phyloP scores from a whole-genome alignment of 2,888 invertebrate species.

The Harpagoxenus sublaevis region DNA sequence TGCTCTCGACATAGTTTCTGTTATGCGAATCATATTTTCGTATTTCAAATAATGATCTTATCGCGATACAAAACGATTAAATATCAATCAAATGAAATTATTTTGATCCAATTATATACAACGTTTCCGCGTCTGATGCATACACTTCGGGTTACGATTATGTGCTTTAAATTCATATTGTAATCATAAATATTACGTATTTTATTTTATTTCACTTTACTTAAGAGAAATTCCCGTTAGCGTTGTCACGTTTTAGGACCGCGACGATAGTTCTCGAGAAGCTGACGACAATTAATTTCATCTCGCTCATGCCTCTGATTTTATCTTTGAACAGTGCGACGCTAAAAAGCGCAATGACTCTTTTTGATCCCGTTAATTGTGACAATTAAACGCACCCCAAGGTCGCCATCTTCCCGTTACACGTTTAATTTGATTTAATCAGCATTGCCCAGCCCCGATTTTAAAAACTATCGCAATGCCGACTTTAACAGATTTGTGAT shows the following conservation, averaged over 20 bases:
- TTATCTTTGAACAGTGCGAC: background rate
- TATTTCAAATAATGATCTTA: background rate
- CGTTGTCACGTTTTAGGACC: background rate
- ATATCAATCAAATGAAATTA: background rate
- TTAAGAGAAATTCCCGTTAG: background rate
- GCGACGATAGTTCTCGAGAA: background rate
- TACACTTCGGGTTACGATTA: background rate
- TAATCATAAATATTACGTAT: background rate
- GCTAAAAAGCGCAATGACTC: background rate
- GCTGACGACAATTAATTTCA: background rate
- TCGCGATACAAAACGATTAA: background rate
- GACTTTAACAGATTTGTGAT: background rate
- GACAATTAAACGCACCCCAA: conserved; percentile 10
- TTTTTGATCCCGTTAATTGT: background rate
- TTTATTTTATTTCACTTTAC: background rate
- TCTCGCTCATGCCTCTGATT: background rate
- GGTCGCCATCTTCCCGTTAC: background rate
- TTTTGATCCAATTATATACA: background rate
- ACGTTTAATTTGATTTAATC: conserved; percentile 61
- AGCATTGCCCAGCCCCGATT: conserved; percentile 6
- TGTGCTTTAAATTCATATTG: background rate
- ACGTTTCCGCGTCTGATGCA: background rate
- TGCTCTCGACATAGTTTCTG: conserved; percentile 22
- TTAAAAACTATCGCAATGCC: conserved; percentile 44
- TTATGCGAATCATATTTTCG: background rate